Base-by-base conservation (phyloP, 1,140 invertebrate species). In the Oryzaephilus surinamensis region DNA sequence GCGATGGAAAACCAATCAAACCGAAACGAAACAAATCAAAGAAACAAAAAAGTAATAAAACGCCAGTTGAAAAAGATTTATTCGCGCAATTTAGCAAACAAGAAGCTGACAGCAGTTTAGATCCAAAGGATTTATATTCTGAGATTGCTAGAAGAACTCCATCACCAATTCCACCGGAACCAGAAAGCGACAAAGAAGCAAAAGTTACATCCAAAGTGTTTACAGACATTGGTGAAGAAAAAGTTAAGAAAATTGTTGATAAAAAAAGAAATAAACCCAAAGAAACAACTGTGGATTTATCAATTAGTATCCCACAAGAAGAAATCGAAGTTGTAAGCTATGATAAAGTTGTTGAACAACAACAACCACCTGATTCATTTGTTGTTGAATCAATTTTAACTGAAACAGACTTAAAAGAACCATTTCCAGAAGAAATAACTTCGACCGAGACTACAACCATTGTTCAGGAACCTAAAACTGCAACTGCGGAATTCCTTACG, bases 211-310 rank as follows among this genome's bases (percentile, higher is more conserved):
- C 49, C 16, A 56, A 55, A 45, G 41, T 57, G 24, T 43, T 54
- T 4, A 58, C 56, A 4, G 52, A 57, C 41, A 37, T 58, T 6
- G 45, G 49, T 33, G 41, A 53, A 36, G 48, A 52, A 18, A 51
- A 51, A 36, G 37, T 56, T 6, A 47, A 46, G 12, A 41, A 48
- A 29, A 12, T 36, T 18, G 21, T 16, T n/a, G 20, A 28, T 43
- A 40, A 46, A 42, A 43, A 16, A 23, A 30, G 3, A 18, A 26
- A 24, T 21, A 11, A 24, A 32, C 10, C 12, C 5, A 38, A 33
- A 35, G 24, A 39, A 13, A 35, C 42, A 15, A 50, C 55, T n/a
- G 50, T 48, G 29, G 23, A 45, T 26, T 43, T 31, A n/a, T n/a
- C n/a, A n/a, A n/a, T n/a, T n/a, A n/a, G n/a, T n/a, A n/a, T n/a